Base-by-base conservation (phyloP, 2,113 vertebrate genomes). In the Xiphias gladius region DNA sequence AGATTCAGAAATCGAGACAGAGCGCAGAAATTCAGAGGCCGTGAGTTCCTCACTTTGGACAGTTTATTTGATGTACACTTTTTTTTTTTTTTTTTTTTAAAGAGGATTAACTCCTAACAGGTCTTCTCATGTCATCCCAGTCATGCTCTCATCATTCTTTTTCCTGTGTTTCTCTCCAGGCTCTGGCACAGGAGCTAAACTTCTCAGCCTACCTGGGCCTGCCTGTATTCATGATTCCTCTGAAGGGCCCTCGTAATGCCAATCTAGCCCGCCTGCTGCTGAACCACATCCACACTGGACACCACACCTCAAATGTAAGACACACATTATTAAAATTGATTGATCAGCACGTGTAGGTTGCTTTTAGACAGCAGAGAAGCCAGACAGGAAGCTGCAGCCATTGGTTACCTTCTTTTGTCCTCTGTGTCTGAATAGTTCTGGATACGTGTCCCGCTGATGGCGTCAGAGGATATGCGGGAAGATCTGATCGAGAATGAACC, bases 201-300 rank as follows among this genome's bases (percentile, higher is more conserved):
- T 98, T 98, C 86, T 96, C 97, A 14, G 97, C 97, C 2, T 98
- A 98, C 91, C 93, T 98, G 79, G 97, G 97, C 35, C 95, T 98
- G 76, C 97, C 97, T 4, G 97, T 97, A 24, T 96, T 98, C 78
- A 96, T 98, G 87, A 80, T 98, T 20, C 95, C 96, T 2, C 67
- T 98, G 78, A 96, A 73, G 70, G 95, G 96, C 26, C 88, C 93
- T 19, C 90, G 95, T 80, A 96, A 95, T 90, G 96, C 96, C 89
- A 98, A 98, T 88, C 84, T 98, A 73, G 97, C 97, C 26, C 95
- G 97, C 3, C 76, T 97, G 80, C 94, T 98, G 90, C 95, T 97
- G 32, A 97, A 97, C 89, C 97, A 98, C 92, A 96, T 98, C 89
- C 96, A 97, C 64, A 97, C 95, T 8, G 97, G 97, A 68, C 97